Evolutionary conservation across 2,113 vertebrate genomes (phyloP).

Genomic region (Recurvirostra avosetta): DNA sequence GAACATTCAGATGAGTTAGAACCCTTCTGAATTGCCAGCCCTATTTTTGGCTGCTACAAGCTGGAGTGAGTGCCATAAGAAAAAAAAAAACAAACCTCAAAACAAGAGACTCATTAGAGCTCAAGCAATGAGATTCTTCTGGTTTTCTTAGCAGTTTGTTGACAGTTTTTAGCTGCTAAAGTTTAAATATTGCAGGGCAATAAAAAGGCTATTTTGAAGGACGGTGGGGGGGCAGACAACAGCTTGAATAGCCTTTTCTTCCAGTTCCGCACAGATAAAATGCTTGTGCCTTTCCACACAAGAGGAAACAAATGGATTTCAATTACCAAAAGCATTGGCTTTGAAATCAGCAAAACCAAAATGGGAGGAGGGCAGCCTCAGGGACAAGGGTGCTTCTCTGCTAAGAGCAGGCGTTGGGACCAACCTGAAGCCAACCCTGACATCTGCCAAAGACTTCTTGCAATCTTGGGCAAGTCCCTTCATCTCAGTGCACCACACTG

Average conservation of each 20-base stretch:
- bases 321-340: background rate
- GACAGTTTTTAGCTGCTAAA: background rate
- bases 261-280: background rate
- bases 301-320: background rate
- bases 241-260: background rate
- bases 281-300: rapidly evolving
- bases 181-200: background rate
- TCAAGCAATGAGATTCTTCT: background rate
- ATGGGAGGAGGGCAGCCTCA: background rate
- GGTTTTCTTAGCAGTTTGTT: background rate
- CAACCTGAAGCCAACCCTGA: background rate
- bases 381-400: background rate
- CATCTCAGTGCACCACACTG: rapidly evolving
- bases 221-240: background rate
- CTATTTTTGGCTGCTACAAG: background rate
- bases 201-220: background rate
- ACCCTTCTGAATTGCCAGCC: background rate
- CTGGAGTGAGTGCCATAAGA: background rate
- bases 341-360: background rate
- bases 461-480: background rate
- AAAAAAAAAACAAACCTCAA: background rate
- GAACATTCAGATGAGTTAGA: background rate
- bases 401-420: background rate
- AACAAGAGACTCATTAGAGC: background rate
- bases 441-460: background rate